These are phyloP conservation scores for Melitaea athalia DNA, from an alignment of 2,888 invertebrate genomes.

Conservation along the genomic window DNA sequence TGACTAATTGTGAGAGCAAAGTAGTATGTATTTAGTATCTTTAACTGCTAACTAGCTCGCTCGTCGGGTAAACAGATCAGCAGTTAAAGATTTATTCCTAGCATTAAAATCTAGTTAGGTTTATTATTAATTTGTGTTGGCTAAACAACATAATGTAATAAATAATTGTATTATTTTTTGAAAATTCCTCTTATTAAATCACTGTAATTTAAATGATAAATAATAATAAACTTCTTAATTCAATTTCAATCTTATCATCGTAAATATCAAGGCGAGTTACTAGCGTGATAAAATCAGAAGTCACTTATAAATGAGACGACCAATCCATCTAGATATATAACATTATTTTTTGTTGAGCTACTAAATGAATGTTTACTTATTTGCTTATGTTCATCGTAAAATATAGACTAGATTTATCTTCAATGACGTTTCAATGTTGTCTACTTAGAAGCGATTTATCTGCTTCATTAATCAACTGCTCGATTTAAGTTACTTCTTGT, in stretches of 20 bases:
- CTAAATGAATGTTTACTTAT: slow-evolving; percentile 5
- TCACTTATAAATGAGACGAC: neutral
- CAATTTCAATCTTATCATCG: neutral
- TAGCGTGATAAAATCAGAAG: neutral
- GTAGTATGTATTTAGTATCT: too few relatives aligned
- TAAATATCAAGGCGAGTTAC: neutral
- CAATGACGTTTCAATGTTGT: slow-evolving; percentile 22
- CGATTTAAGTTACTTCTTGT: slow-evolving; percentile 37
- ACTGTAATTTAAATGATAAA: neutral
- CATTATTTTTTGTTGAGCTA: neutral
- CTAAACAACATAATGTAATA: too few relatives aligned
- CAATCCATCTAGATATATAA: neutral
- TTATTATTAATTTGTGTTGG: too few relatives aligned
- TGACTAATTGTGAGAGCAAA: too few relatives aligned
- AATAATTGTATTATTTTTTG: too few relatives aligned
- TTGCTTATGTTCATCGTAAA: slow-evolving; percentile 11
- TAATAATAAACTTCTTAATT: neutral
- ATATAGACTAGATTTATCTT: slow-evolving; percentile 4
- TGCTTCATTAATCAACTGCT: slow-evolving; percentile 31
- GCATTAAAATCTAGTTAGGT: too few relatives aligned
- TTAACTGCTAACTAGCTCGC: too few relatives aligned
- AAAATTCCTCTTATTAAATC: too few relatives aligned
- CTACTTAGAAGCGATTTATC: slow-evolving; percentile 25
- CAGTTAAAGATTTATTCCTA: too few relatives aligned
- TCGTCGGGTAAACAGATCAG: too few relatives aligned